These are phyloP conservation scores for Meganola albula DNA, from an alignment of 2,888 invertebrate genomes.

Conservation along the genomic window DNA sequence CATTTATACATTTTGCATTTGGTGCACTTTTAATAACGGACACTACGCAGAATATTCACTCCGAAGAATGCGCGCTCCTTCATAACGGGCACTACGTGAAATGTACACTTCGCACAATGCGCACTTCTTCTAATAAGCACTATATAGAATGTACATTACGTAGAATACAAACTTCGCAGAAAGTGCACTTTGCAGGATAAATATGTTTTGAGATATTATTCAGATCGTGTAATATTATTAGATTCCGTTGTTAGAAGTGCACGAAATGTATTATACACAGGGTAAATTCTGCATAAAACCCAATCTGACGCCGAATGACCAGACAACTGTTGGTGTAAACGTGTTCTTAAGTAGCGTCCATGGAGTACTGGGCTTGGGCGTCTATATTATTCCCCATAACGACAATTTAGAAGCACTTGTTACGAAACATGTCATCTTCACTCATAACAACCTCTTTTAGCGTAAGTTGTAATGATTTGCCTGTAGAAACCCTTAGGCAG, in stretches of 20 bases:
- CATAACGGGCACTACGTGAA: background rate
- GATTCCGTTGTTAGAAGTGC: background rate
- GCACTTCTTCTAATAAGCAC: too few species aligned
- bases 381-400: too few species aligned
- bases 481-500: constrained; percentile 20
- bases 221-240: background rate
- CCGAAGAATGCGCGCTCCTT: background rate
- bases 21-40: background rate
- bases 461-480: constrained; percentile 33
- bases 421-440: too few species aligned
- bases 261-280: background rate
- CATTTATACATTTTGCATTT: background rate
- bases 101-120: background rate
- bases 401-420: too few species aligned
- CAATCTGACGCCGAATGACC: too few species aligned
- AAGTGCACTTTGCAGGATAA: too few species aligned
- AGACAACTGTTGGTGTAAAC: too few species aligned
- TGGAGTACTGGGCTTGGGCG: too few species aligned
- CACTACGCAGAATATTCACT: background rate
- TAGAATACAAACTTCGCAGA: background rate
- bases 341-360: too few species aligned
- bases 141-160: background rate
- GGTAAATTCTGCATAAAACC: background rate
- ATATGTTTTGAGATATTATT: background rate
- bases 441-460: constrained; percentile 42